phyloP scores from a whole-genome alignment of 1,140 invertebrate species.

The Condylostylus longicornis region DNA sequence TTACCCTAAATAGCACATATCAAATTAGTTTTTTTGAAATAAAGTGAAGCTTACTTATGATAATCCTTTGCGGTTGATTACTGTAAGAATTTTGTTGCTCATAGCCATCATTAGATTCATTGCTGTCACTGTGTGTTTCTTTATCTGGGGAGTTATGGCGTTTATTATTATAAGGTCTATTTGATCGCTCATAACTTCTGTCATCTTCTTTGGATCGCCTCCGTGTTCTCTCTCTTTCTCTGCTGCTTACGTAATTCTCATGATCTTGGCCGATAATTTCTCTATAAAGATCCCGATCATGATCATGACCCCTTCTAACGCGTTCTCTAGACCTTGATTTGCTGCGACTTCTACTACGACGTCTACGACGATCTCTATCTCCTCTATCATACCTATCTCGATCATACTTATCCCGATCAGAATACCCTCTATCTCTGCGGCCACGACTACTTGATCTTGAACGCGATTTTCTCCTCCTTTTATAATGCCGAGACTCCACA shows the following conservation, averaged over 20 bases:
- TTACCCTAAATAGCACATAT: neutral
- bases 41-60: neutral
- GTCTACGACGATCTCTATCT: conserved; percentile 17
- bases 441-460: too few species aligned
- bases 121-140: conserved; percentile 5
- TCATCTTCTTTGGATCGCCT: conserved; percentile 3
- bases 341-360: conserved; percentile 11
- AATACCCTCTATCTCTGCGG: too few species aligned
- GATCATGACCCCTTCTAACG: conserved; percentile 14
- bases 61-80: conserved; percentile 22
- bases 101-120: conserved; percentile 23
- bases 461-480: too few species aligned
- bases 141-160: conserved; percentile 12
- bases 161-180: conserved; percentile 7
- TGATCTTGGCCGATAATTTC: conserved; percentile 2
- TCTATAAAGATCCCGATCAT: conserved; percentile 4
- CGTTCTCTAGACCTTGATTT: conserved; percentile 12
- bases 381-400: conserved; percentile 13
- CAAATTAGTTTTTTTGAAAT: neutral
- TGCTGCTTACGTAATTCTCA: neutral
- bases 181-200: conserved; percentile 6
- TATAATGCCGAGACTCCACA: too few species aligned
- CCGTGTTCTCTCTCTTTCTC: conserved; percentile 3
- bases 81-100: conserved; percentile 21
- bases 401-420: conserved; percentile 21